Conservation (phyloP, 2,797 vertebrate genomes). For the Gymnoscopelus braueri region DNA sequence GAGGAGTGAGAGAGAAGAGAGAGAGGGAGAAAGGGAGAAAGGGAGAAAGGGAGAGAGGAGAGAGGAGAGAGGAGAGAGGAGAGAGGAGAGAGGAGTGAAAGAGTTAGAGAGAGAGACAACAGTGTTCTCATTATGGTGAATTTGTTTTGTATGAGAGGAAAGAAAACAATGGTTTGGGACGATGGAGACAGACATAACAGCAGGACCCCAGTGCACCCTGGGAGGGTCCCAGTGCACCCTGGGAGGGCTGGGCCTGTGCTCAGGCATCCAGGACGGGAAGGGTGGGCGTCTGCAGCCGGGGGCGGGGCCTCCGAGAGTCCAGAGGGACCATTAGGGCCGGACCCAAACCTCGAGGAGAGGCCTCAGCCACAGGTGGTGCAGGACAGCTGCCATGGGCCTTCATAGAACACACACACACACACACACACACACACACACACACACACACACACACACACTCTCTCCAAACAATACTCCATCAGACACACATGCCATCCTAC, state of each 20-base stretch:
- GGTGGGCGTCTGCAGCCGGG: slow-evolving; percentile 32
- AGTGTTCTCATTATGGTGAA: slow-evolving; percentile 23
- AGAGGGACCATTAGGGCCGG: slow-evolving; percentile 69
- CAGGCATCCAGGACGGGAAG: slow-evolving; percentile 35
- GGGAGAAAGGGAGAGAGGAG: background rate
- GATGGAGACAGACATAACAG: slow-evolving; percentile 36
- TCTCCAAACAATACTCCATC: slow-evolving; percentile 36
- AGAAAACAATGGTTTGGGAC: slow-evolving; percentile 21
- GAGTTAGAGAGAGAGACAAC: slow-evolving; percentile 1
- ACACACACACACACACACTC: slow-evolving; percentile 45
- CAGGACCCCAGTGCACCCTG: slow-evolving; percentile 31
- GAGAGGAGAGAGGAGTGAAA: background rate
- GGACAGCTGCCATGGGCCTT: slow-evolving; percentile 74
- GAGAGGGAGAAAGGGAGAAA: background rate
- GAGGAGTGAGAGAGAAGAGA: background rate
- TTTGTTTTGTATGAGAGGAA: slow-evolving; percentile 39
- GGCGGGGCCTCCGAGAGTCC: slow-evolving; percentile 50
- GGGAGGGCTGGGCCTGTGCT: slow-evolving; percentile 16
- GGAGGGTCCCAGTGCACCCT: slow-evolving; percentile 14
- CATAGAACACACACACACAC: slow-evolving; percentile 57
- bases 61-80: background rate
- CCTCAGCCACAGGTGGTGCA: slow-evolving; percentile 72
- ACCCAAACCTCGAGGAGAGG: slow-evolving; percentile 60
- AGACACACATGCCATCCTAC: slow-evolving; percentile 35
- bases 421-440: slow-evolving; percentile 56